Conservation (phyloP, 2,113 vertebrate genomes). For the Rhipidura dahli region DNA sequence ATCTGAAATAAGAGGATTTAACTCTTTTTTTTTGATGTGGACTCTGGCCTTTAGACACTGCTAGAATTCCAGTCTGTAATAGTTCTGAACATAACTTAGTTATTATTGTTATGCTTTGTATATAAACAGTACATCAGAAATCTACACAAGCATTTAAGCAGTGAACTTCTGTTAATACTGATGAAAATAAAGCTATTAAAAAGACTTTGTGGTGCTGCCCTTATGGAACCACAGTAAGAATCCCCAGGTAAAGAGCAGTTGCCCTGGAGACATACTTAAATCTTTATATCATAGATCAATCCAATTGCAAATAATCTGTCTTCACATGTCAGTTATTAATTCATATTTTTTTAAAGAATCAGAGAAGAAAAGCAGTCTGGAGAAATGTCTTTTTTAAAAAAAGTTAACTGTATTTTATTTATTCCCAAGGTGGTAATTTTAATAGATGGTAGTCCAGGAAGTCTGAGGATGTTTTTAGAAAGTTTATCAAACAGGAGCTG, state of each 20-base stretch:
- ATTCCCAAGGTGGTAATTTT: not conserved
- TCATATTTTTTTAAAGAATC: not conserved
- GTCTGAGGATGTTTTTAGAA: not conserved
- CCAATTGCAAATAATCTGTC: slow-evolving; percentile 12
- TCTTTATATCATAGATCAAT: slow-evolving; percentile 4
- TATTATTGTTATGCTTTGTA: not conserved
- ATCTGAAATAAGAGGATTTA: not conserved
- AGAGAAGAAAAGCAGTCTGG: not conserved
- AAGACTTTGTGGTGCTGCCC: not conserved
- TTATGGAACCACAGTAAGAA: not conserved
- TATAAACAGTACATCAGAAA: not conserved
- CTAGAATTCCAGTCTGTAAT: not conserved
- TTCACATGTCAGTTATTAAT: not conserved
- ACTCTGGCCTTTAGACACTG: not conserved
- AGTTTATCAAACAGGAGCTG: not conserved
- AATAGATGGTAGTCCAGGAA: not conserved
- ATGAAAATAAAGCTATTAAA: not conserved
- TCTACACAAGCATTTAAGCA: not conserved
- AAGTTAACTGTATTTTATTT: not conserved
- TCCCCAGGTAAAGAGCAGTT: not conserved
- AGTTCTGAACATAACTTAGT: not conserved
- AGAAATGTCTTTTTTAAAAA: not conserved
- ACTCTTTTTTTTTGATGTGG: not conserved
- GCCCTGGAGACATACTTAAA: slow-evolving; percentile 10
- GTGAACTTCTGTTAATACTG: not conserved